Evolutionary conservation across 1,140 invertebrate species (phyloP).

Genomic region (Tetramorium simillimum): DNA sequence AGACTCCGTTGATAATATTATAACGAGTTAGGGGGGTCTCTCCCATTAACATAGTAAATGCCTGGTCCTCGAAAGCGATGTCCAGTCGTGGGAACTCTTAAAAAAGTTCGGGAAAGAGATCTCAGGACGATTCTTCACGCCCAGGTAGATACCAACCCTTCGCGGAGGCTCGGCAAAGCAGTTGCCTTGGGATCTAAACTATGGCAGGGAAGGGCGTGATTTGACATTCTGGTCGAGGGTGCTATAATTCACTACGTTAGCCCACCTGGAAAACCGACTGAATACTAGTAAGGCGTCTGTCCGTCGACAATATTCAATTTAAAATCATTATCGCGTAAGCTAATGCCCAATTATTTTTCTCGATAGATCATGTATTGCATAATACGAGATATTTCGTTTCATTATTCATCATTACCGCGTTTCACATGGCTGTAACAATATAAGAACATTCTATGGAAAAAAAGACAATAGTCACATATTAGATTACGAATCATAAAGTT

Average conservation of each 20-base stretch:
- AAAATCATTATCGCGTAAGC: neutral
- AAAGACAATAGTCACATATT: too few species aligned
- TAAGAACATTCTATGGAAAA: too few species aligned
- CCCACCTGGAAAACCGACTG: slow-evolving; percentile 53
- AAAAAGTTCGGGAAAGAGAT: slow-evolving; percentile 60
- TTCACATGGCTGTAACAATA: too few species aligned
- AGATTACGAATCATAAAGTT: too few species aligned
- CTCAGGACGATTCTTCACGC: slow-evolving; percentile 66
- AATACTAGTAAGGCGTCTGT: neutral
- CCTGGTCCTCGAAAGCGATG: slow-evolving; percentile 66
- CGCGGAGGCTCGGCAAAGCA: slow-evolving; percentile 4
- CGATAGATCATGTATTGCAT: neutral
- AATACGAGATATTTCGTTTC: neutral
- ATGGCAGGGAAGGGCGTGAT: slow-evolving; percentile 64
- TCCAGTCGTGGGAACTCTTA: slow-evolving; percentile 68
- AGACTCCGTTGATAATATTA: slow-evolving; percentile 70
- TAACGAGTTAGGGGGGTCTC: slow-evolving; percentile 70
- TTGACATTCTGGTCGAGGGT: slow-evolving; percentile 64
- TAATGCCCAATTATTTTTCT: slow-evolving; percentile 1
- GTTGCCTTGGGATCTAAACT: slow-evolving; percentile 56
- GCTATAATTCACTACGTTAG: slow-evolving; percentile 64
- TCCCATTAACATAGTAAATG: slow-evolving; percentile 75
- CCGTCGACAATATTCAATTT: neutral
- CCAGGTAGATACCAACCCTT: slow-evolving; percentile 68
- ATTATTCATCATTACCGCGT: neutral